Percentiles rank a stretch among this genome's conserved stretches.
These are phyloP conservation scores for Leptobrachium leishanense DNA, from an alignment of 2,113 vertebrate species.

Conservation along the genomic window DNA sequence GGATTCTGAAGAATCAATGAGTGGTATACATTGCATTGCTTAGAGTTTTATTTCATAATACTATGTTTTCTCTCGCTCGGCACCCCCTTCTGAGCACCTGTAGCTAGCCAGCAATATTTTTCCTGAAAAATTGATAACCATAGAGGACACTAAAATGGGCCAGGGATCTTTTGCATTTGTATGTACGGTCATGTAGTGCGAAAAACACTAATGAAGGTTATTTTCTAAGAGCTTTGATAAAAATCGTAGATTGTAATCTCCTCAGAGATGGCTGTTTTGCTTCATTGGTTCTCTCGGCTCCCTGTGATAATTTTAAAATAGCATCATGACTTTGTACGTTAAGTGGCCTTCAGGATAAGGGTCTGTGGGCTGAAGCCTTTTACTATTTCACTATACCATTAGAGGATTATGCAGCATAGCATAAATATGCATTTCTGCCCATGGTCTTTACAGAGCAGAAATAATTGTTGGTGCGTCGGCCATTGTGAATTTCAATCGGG, in stretches of 20 bases:
- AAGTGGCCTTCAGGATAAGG: constrained; percentile 38
- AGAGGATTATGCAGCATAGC: constrained; percentile 21
- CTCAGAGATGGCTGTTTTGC: constrained; percentile 21
- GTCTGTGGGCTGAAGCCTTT: constrained; percentile 17
- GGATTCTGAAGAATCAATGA: constrained; percentile 3
- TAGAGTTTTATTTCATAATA: background rate
- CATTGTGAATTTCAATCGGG: constrained; percentile 18
- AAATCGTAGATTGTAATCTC: constrained; percentile 31
- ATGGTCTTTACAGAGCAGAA: constrained; percentile 1
- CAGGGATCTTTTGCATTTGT: background rate
- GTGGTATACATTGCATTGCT: background rate
- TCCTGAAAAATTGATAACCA: background rate
- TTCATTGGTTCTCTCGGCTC: constrained; percentile 10
- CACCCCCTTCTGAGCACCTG: background rate
- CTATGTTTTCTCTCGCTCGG: background rate
- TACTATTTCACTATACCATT: constrained; percentile 28
- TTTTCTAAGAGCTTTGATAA: constrained; percentile 27
- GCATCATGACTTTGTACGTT: constrained; percentile 39
- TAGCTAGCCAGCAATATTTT: background rate
- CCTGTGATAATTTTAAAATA: constrained; percentile 39
- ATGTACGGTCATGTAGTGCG: constrained; percentile 15
- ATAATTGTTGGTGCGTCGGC: constrained; percentile 17
- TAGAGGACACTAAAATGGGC: background rate
- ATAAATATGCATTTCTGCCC: constrained; percentile 31
- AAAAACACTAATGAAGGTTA: constrained; percentile 31